Evolutionary conservation across 2,797 vertebrate genomes (phyloP).

Genomic region (Brachymystax lenok): DNA sequence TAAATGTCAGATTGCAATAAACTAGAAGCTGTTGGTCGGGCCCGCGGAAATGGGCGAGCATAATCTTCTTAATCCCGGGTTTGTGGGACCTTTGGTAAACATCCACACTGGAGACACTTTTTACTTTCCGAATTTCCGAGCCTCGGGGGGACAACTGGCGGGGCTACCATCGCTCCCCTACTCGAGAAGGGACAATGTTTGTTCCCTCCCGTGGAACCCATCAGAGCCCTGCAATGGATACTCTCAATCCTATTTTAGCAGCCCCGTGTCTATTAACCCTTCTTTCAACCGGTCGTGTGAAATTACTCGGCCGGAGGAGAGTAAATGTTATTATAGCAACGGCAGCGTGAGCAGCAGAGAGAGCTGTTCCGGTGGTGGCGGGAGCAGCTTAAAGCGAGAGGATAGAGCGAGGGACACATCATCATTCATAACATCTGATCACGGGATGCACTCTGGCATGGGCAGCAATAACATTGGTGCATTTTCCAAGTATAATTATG

Average conservation of each 20-base stretch:
- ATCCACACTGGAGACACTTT: conserved; percentile 99
- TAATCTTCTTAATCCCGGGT: conserved; percentile 99
- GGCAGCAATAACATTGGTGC: conserved; percentile 76
- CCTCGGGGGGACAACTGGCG: conserved; percentile 92
- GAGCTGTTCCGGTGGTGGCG: conserved; percentile 79
- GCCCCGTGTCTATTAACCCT: conserved; percentile 92
- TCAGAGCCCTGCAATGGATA: conserved; percentile 97
- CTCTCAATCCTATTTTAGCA: conserved; percentile 93
- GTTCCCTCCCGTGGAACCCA: conserved; percentile 94
- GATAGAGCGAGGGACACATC: conserved; percentile 85
- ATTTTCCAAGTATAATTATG: conserved; percentile 92
- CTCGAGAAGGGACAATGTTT: conserved; percentile 95
- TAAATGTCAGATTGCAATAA: conserved; percentile 99
- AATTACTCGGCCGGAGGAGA: conserved; percentile 88
- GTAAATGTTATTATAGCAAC: conserved; percentile 90
- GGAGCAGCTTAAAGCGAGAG: conserved; percentile 86
- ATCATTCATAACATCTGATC: conserved; percentile 85
- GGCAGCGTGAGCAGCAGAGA: conserved; percentile 81
- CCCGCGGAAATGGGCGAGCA: conserved; percentile 99
- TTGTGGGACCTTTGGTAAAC: conserved; percentile 99
- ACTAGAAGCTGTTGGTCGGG: conserved; percentile 98
- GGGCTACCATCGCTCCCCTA: conserved; percentile 93
- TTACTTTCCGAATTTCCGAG: conserved; percentile 97
- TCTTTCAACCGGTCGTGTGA: conserved; percentile 94
- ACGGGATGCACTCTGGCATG: conserved; percentile 83